phyloP scores from a whole-genome alignment of 1,140 invertebrate genomes.

The Rhopalosiphum padi region DNA sequence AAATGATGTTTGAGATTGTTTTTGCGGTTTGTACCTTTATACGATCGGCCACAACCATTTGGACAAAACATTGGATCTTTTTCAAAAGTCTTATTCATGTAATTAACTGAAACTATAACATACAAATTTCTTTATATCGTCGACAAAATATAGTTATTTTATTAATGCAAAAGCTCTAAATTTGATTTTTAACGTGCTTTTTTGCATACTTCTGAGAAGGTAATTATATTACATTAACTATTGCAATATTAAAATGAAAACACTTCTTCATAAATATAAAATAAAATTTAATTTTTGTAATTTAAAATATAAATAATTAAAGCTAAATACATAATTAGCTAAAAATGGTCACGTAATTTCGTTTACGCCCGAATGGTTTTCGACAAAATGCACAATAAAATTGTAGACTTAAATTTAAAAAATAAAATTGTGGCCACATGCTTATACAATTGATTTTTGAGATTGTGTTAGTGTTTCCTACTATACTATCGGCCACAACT shows the following conservation, averaged over 20 bases:
- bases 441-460: slow-evolving; percentile 59
- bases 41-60: neutral
- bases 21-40: neutral
- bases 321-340: neutral
- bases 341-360: slow-evolving; percentile 19
- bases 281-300: neutral
- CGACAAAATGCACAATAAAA: slow-evolving; percentile 57
- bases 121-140: neutral
- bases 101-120: neutral
- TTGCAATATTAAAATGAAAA: neutral
- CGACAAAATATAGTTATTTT: neutral
- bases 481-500: slow-evolving; percentile 60
- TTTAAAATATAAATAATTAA: neutral
- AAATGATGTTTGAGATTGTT: slow-evolving; percentile 10
- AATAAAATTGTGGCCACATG: no score
- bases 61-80: neutral
- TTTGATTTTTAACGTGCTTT: neutral
- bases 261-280: neutral
- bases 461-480: slow-evolving; percentile 63
- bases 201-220: neutral
- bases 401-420: no score
- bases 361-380: neutral
- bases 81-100: neutral
- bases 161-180: neutral
- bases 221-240: neutral